Conservation (phyloP, 2,797 vertebrate genomes). For the Pantherophis vulpinus region DNA sequence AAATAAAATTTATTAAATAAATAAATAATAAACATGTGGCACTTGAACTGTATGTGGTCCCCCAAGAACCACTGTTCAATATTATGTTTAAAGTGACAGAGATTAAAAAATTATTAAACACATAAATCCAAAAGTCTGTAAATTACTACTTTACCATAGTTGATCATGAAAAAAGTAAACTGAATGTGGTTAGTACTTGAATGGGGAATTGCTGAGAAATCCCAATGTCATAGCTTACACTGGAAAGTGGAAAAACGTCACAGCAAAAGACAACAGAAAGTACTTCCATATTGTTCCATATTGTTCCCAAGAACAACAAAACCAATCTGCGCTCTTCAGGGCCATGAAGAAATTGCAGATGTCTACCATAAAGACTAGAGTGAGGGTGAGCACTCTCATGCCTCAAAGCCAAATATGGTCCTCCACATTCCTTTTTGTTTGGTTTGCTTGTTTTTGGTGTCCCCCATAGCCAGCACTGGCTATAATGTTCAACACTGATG, state of each 20-base stretch:
- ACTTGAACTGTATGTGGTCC: background rate
- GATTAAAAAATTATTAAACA: background rate
- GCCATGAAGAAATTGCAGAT: slow-evolving; percentile 1
- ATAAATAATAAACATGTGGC: background rate
- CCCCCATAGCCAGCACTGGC: background rate
- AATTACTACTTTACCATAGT: background rate
- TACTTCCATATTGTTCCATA: background rate
- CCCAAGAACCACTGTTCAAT: background rate
- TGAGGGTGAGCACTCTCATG: background rate
- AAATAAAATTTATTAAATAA: no score
- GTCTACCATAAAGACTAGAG: background rate
- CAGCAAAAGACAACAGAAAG: background rate
- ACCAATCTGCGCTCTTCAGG: slow-evolving; percentile 20
- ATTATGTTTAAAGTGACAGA: background rate
- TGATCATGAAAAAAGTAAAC: background rate
- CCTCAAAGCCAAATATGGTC: background rate
- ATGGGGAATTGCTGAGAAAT: background rate
- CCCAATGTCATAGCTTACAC: background rate
- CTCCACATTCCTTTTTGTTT: background rate
- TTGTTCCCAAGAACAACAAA: background rate
- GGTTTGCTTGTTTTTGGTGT: background rate
- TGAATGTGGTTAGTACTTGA: background rate
- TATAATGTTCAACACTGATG: background rate
- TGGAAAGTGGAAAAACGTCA: background rate
- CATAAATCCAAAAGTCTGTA: background rate